Evolutionary conservation across 2,888 invertebrate genomes (phyloP).

Genomic region (Apantesis nais): DNA sequence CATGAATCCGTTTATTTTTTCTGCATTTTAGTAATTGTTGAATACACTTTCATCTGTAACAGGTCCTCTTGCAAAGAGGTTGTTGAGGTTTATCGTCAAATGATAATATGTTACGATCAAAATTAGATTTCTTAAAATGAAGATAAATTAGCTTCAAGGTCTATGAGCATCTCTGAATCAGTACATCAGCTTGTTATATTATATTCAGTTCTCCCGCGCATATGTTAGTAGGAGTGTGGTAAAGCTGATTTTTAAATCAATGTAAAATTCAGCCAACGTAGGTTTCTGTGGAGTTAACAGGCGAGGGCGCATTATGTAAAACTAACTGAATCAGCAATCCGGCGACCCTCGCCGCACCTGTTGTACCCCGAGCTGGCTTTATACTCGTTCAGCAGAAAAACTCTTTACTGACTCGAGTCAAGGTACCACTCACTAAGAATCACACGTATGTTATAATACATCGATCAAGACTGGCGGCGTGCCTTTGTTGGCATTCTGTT

Average conservation of each 20-base stretch:
- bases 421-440: not conserved
- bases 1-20: not conserved
- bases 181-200: not conserved
- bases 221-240: not conserved
- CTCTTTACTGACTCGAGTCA: not conserved
- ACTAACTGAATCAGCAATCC: not conserved
- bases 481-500: not conserved
- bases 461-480: not conserved
- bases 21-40: not conserved
- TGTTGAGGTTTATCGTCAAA: not conserved
- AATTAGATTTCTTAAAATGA: not conserved
- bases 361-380: not conserved
- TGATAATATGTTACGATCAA: not conserved
- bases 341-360: not conserved
- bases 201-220: not conserved
- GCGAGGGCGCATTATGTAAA: slow-evolving; percentile 1
- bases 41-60: too few species aligned
- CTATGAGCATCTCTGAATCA: not conserved
- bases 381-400: slow-evolving; percentile 1
- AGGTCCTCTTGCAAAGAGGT: not conserved
- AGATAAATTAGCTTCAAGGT: too few species aligned
- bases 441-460: not conserved
- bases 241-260: not conserved
- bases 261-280: not conserved
- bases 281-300: not conserved